Conservation (phyloP, 2,113 vertebrate genomes). For the Pachyramphus minor region DNA sequence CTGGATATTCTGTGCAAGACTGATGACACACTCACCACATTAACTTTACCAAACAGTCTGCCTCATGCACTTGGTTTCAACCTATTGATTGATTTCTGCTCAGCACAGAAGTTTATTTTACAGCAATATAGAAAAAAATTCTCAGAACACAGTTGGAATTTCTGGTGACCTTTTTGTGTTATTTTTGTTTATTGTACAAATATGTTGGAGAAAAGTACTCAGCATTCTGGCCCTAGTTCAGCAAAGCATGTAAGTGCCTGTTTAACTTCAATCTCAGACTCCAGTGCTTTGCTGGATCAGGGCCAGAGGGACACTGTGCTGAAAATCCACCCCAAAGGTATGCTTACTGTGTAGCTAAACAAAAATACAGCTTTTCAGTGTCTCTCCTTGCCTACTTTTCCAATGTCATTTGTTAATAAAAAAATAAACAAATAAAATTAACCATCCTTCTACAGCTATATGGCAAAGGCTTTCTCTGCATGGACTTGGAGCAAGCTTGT, state of each 20-base stretch:
- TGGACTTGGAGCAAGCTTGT: neutral
- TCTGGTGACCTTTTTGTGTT: neutral
- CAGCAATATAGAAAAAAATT: neutral
- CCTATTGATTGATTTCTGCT: neutral
- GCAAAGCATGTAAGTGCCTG: fast-evolving
- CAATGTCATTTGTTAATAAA: neutral
- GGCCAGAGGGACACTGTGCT: neutral
- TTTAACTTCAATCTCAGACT: neutral
- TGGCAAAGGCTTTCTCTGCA: neutral
- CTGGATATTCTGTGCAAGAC: neutral
- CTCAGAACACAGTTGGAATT: neutral
- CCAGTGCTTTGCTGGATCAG: neutral
- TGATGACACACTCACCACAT: neutral
- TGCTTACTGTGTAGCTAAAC: neutral
- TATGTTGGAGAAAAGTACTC: fast-evolving
- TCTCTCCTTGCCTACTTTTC: neutral
- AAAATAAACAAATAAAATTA: neutral
- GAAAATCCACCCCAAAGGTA: neutral
- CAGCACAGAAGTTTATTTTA: neutral
- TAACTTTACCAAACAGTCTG: neutral
- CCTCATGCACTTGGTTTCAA: neutral
- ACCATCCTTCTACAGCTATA: neutral
- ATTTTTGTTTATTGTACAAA: neutral
- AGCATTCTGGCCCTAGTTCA: neutral
- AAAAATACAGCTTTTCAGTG: neutral